Evolutionary conservation across 2,888 invertebrate genomes (phyloP).

Genomic region (Polydrusus tereticollis): DNA sequence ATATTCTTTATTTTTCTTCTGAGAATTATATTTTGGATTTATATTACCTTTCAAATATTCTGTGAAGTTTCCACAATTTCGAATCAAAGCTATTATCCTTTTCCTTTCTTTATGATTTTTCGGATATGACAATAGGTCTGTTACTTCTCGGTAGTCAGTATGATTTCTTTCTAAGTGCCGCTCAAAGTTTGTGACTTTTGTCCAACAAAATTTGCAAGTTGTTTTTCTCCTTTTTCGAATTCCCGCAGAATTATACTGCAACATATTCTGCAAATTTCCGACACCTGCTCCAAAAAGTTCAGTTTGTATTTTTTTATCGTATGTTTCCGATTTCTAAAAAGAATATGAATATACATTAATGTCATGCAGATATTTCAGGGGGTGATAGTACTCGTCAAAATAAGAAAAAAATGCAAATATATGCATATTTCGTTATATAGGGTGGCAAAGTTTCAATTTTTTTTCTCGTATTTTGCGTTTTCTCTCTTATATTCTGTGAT

Average conservation of each 20-base stretch:
- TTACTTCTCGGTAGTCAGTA: constrained; percentile 35
- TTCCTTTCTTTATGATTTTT: constrained; percentile 39
- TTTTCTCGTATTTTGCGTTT: no score
- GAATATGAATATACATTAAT: no score
- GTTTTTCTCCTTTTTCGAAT: constrained; percentile 21
- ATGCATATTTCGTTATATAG: no score
- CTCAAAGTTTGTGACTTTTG: constrained; percentile 46
- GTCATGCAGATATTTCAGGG: no score
- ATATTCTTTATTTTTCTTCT: constrained; percentile 32
- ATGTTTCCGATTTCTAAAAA: no score
- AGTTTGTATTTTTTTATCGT: no score
- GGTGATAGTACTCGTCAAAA: no score
- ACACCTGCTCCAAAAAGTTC: no score
- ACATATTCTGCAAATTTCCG: no score
- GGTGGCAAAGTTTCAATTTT: no score
- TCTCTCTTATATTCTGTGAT: no score
- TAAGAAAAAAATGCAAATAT: no score
- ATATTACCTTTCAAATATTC: constrained; percentile 47
- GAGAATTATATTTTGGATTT: constrained; percentile 29
- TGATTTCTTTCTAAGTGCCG: constrained; percentile 48
- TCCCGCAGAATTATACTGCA: background rate
- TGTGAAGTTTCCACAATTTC: constrained; percentile 40
- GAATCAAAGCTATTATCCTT: constrained; percentile 39
- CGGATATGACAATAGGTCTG: constrained; percentile 38
- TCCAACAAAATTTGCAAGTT: constrained; percentile 39